Evolutionary conservation across 53 echinoderm and acorn worm genomes (phyloP).

Genomic region (Pentamera pediparva): DNA sequence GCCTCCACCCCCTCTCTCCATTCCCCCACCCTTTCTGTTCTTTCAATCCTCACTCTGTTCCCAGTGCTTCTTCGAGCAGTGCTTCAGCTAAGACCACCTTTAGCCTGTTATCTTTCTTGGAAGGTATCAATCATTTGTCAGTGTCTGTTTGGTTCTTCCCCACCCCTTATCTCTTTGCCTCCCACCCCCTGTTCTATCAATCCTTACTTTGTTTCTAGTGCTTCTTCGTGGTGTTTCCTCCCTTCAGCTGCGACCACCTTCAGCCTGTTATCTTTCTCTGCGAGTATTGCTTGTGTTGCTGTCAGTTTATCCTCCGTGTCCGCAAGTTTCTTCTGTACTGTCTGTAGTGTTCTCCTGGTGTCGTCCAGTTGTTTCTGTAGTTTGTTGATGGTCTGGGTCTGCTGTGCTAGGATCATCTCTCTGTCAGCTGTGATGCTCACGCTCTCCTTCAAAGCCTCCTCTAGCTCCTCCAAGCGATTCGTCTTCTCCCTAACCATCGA

Average conservation of each 20-base stretch:
- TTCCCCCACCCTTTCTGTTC: no score
- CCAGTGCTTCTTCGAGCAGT: no score
- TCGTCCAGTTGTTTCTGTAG: conserved; percentile 67
- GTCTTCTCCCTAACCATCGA: conserved; percentile 83
- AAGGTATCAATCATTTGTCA: no score
- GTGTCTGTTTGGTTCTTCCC: not conserved
- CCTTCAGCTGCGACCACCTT: conserved; percentile 63
- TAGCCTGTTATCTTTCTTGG: no score
- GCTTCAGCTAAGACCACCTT: no score
- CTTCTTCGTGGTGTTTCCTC: conserved; percentile 77
- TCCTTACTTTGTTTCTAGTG: conserved; percentile 97
- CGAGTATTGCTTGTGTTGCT: conserved; percentile 54
- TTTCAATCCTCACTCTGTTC: no score
- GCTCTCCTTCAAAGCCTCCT: conserved; percentile 96
- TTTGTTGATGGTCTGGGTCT: conserved; percentile 76
- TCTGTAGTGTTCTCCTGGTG: conserved; percentile 60
- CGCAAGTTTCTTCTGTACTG: conserved; percentile 70
- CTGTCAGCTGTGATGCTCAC: conserved; percentile 95
- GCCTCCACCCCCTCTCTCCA: no score
- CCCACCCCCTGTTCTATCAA: not conserved
- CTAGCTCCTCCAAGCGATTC: conserved; percentile 86
- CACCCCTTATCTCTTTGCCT: not conserved
- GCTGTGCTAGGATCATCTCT: conserved; percentile 89
- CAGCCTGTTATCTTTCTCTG: conserved; percentile 77
- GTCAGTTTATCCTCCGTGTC: conserved; percentile 62